phyloP scores from a whole-genome alignment of 2,797 vertebrate genomes.

The Xenops minutus region DNA sequence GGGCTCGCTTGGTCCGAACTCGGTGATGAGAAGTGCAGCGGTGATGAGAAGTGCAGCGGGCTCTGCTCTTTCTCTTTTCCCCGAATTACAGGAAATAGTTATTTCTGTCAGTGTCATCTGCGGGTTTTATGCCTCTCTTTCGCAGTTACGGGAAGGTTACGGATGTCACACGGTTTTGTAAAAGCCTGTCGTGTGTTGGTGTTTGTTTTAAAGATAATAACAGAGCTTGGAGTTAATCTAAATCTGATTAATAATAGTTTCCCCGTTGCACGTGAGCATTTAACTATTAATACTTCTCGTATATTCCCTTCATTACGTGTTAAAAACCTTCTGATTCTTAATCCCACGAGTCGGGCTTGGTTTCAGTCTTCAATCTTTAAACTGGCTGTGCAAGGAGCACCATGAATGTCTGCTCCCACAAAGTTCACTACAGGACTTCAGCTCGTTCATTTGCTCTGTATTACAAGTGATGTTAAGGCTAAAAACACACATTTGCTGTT shows the following conservation, averaged over 20 bases:
- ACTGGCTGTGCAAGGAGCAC: neutral
- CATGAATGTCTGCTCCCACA: rapidly evolving
- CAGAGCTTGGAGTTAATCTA: neutral
- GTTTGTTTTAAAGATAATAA: neutral
- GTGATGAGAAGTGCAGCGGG: rapidly evolving
- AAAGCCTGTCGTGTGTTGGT: neutral
- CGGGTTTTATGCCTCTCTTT: rapidly evolving
- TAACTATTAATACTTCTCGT: neutral
- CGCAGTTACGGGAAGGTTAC: neutral
- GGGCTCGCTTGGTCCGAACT: neutral
- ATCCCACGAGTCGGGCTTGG: neutral
- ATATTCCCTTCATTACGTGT: rapidly evolving
- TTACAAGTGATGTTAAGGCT: neutral
- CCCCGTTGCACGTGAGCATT: rapidly evolving
- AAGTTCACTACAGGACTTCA: neutral
- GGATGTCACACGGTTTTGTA: neutral
- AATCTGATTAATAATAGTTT: neutral
- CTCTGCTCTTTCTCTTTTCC: too few relatives aligned
- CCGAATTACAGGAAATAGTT: rapidly evolving
- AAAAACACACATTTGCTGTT: neutral
- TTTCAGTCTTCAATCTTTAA: neutral
- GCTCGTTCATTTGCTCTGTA: neutral
- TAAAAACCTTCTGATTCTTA: neutral
- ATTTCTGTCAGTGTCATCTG: rapidly evolving
- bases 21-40: rapidly evolving